phyloP scores from a whole-genome alignment of 2,113 vertebrate species.

The Gobio gobio region DNA sequence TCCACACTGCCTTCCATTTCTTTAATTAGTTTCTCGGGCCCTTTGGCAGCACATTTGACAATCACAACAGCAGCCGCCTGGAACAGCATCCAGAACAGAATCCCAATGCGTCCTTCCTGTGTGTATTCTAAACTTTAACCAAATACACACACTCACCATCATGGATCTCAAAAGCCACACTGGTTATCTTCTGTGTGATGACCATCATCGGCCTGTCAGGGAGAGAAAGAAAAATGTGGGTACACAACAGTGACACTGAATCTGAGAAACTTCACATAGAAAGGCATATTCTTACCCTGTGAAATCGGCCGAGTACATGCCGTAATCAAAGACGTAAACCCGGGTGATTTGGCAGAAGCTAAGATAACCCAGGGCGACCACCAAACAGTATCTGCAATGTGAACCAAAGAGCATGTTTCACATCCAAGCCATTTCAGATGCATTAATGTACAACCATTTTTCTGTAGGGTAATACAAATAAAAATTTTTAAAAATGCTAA shows the following conservation, averaged over 20 bases:
- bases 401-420: not conserved
- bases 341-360: conserved; percentile 94
- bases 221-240: conserved; percentile 26
- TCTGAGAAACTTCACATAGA: not conserved
- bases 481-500: too few relatives aligned
- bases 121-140: not conserved
- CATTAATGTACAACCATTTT: not conserved
- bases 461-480: not conserved
- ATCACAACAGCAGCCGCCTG: conserved; percentile 23
- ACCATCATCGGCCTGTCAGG: conserved; percentile 92
- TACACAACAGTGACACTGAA: not conserved
- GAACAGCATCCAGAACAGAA: conserved; percentile 13
- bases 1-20: conserved; percentile 46
- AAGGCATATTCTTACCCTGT: conserved; percentile 83
- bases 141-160: conserved; percentile 80
- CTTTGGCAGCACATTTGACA: conserved; percentile 50
- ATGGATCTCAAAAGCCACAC: conserved; percentile 92
- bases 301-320: conserved; percentile 95
- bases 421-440: not conserved
- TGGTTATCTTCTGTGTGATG: conserved; percentile 96
- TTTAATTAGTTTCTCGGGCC: conserved; percentile 54
- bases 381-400: conserved; percentile 86
- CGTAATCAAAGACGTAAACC: conserved; percentile 95
- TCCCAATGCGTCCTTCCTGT: not conserved
- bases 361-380: conserved; percentile 93